phyloP scores from a whole-genome alignment of 2,888 invertebrate species.

The Acronicta alni region DNA sequence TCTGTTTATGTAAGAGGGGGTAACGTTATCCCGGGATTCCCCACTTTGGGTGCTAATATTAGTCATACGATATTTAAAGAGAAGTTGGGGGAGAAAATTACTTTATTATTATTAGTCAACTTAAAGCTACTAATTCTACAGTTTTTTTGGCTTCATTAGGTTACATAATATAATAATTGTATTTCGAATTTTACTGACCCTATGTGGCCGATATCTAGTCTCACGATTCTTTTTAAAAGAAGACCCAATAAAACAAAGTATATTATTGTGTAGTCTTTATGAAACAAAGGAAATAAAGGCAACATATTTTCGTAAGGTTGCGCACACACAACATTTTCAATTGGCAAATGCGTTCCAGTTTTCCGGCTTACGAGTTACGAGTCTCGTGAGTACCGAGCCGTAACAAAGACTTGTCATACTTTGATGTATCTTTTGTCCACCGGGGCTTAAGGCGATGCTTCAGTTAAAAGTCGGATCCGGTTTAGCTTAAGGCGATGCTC shows the following conservation, averaged over 20 bases:
- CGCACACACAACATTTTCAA: slow-evolving; percentile 47
- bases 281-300: slow-evolving; percentile 22
- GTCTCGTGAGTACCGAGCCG: slow-evolving; percentile 16
- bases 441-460: slow-evolving; percentile 48
- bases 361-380: slow-evolving; percentile 35
- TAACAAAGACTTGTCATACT: slow-evolving; percentile 52
- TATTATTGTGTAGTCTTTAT: background rate
- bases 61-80: slow-evolving; percentile 39
- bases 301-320: slow-evolving; percentile 7
- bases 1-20: slow-evolving; percentile 18
- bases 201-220: too few relatives aligned
- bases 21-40: slow-evolving; percentile 28
- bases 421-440: slow-evolving; percentile 53
- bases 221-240: too few relatives aligned
- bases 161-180: too few relatives aligned
- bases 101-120: slow-evolving; percentile 1
- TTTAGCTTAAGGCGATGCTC: slow-evolving; percentile 35
- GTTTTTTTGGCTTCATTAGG: too few relatives aligned
- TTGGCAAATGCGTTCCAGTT: slow-evolving; percentile 61
- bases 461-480: slow-evolving; percentile 44
- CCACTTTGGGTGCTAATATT: slow-evolving; percentile 37
- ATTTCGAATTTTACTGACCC: too few relatives aligned
- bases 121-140: background rate
- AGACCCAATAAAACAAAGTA: background rate
- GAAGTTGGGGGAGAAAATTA: slow-evolving; percentile 14